These are phyloP conservation scores for Porites lobata DNA, from an alignment of 92 coral and sea anemone species.

Conservation along the genomic window DNA sequence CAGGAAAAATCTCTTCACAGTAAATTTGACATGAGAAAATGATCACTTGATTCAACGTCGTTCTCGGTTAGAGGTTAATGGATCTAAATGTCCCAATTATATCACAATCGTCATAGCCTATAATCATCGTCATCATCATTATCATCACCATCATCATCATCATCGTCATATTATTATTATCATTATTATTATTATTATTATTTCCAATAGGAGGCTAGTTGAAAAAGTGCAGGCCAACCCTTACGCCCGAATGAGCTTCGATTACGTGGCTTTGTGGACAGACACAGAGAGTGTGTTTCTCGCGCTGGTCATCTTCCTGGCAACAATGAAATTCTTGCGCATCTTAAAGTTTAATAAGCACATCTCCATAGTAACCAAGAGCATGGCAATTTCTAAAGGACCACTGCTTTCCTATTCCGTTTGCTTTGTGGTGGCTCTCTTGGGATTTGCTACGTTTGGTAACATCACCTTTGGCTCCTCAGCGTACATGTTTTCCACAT, in stretches of 20 bases:
- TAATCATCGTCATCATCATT: not conserved
- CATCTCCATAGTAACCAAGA: slow-evolving; percentile 69
- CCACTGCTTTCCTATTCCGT: slow-evolving; percentile 70
- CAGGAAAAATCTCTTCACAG: no score
- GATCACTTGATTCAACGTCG: no score
- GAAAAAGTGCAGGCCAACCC: slow-evolving; percentile 81
- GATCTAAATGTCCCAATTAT: no score
- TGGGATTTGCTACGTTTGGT: slow-evolving; percentile 85
- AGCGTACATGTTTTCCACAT: slow-evolving; percentile 81
- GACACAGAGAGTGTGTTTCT: slow-evolving; percentile 79
- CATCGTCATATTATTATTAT: not conserved
- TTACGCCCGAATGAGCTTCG: slow-evolving; percentile 89
- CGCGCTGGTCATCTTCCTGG: slow-evolving; percentile 78
- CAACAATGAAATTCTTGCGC: slow-evolving; percentile 88
- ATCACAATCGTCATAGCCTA: no score
- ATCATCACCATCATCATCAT: not conserved
- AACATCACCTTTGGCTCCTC: slow-evolving; percentile 76
- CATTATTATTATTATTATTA: not conserved
- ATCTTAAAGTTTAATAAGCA: slow-evolving; percentile 83
- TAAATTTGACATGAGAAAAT: no score
- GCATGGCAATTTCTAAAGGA: slow-evolving; percentile 63
- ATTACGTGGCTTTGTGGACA: slow-evolving; percentile 83
- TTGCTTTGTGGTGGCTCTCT: slow-evolving; percentile 63
- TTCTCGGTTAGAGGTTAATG: no score
- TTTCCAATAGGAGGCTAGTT: slow-evolving; percentile 33